Evolutionary conservation across 2,797 vertebrate genomes (phyloP), one percentile per base, ranked within the genome.

Genomic region (Philypnodon macrostomus): DNA sequence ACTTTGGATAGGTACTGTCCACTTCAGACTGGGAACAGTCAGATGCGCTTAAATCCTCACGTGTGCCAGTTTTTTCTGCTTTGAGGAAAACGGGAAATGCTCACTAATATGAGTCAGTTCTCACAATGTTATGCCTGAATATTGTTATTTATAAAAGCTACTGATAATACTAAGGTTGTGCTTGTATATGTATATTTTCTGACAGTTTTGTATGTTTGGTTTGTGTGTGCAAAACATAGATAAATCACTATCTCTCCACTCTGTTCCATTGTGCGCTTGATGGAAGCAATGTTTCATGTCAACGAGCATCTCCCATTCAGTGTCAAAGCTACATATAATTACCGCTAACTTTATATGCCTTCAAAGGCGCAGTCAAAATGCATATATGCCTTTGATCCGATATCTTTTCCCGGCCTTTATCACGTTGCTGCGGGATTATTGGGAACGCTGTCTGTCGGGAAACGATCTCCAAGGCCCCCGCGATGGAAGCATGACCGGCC

Each of bases 391-490:
- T 85, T 79, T 80, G 77, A 85, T 83, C 70, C 58, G 53, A 72
- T 76, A 77, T 84, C 69, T 57, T 26, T 16, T 27, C 60, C 67
- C 68, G 79, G 63, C 64, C 67, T 72, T 80, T 70, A 86, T 84
- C 80, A 47, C 75, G 81, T 78, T 70, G 71, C 73, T 14, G 58
- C 12, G 33, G 76, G 77, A 84, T 85, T 86, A 84, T 80, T 81
- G 66, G 73, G 81, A 85, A 84, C 73, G 61, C 76, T 83, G 76
- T 88, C 80, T 88, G 85, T 87, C 79, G 70, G n/a, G 76, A 87
- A 77, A 80, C 75, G 76, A 83, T 87, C 83, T 53, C 56, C 53
- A n/a, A 75, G 68, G 56, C 73, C 81, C 67, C 72, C 45, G 79
- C 52, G 77, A 83, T 75, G 77, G 81, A 86, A 61, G 75, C 76